These are phyloP conservation scores for Biston betularia DNA, from an alignment of 2,888 invertebrate genomes.

Conservation along the genomic window DNA sequence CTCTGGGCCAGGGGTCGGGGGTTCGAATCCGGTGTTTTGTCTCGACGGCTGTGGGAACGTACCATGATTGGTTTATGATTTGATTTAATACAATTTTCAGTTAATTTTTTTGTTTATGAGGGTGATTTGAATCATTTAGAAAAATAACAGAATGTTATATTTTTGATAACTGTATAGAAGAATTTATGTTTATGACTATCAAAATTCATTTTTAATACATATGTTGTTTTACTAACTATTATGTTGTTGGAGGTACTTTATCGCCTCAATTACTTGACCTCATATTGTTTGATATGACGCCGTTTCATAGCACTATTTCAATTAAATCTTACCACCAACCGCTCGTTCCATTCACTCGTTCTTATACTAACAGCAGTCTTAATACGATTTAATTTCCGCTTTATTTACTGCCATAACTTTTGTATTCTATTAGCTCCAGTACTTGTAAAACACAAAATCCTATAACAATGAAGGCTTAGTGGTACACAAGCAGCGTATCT, in stretches of 20 bases:
- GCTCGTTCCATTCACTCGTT: not conserved
- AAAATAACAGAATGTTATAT: not conserved
- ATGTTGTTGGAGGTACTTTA: too few species aligned
- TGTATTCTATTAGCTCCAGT: constrained; percentile 69
- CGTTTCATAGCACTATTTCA: too few species aligned
- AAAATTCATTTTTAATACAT: too few species aligned
- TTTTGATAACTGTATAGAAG: too few species aligned
- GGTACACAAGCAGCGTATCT: constrained; percentile 76
- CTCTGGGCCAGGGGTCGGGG: constrained; percentile 65
- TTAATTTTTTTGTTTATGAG: constrained; percentile 46
- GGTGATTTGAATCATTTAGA: constrained; percentile 7
- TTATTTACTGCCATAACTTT: constrained; percentile 61
- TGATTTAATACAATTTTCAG: constrained; percentile 61
- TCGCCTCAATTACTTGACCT: too few species aligned
- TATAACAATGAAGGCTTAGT: constrained; percentile 78
- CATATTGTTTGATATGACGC: too few species aligned
- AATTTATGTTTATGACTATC: too few species aligned
- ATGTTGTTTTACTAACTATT: not conserved
- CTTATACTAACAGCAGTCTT: constrained; percentile 29
- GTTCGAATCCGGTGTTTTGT: constrained; percentile 78
- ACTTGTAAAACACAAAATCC: constrained; percentile 74
- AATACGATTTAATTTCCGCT: constrained; percentile 67
- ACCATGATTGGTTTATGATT: constrained; percentile 77
- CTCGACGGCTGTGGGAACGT: constrained; percentile 75
- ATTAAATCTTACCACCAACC: too few species aligned